Evolutionary conservation across 2,113 vertebrate species (phyloP).

Genomic region (Labeo catla): DNA sequence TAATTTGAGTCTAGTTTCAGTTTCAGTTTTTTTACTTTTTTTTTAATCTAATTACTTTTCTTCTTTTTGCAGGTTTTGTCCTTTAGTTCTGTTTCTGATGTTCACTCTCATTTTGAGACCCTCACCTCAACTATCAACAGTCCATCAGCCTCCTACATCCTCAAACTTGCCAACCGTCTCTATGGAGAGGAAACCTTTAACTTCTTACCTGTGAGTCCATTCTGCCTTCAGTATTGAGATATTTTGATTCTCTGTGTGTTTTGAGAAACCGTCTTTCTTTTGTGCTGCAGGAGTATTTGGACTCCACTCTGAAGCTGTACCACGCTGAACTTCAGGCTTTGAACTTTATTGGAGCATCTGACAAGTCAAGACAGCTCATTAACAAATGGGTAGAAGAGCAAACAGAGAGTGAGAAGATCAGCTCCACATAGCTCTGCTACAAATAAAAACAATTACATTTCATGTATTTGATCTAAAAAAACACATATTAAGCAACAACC

Average conservation of each 20-base stretch:
- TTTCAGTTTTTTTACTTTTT: background rate
- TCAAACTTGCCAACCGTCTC: conserved; percentile 87
- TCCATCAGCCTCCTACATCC: conserved; percentile 73
- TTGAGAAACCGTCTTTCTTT: conserved; percentile 70
- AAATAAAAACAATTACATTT: too few relatives aligned
- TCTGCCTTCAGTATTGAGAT: background rate
- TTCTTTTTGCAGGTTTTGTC: conserved; percentile 75
- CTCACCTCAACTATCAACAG: conserved; percentile 83
- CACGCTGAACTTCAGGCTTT: conserved; percentile 82
- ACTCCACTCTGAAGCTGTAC: conserved; percentile 80
- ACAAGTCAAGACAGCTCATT: conserved; percentile 79
- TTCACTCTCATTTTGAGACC: conserved; percentile 80
- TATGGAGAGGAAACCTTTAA: conserved; percentile 84
- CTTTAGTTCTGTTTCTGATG: conserved; percentile 70
- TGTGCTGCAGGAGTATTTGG: conserved; percentile 80
- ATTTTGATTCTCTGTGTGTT: conserved; percentile 44
- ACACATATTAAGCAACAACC: too few relatives aligned
- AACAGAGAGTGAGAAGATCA: conserved; percentile 81
- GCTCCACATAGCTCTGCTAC: too few relatives aligned
- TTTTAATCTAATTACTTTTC: too few relatives aligned
- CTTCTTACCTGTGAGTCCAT: conserved; percentile 80
- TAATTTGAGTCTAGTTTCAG: background rate
- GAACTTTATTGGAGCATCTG: conserved; percentile 80
- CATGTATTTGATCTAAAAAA: too few relatives aligned
- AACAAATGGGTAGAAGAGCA: conserved; percentile 89